Conservation (phyloP, 2,888 invertebrate species). For the Temnothorax rugatulus region DNA sequence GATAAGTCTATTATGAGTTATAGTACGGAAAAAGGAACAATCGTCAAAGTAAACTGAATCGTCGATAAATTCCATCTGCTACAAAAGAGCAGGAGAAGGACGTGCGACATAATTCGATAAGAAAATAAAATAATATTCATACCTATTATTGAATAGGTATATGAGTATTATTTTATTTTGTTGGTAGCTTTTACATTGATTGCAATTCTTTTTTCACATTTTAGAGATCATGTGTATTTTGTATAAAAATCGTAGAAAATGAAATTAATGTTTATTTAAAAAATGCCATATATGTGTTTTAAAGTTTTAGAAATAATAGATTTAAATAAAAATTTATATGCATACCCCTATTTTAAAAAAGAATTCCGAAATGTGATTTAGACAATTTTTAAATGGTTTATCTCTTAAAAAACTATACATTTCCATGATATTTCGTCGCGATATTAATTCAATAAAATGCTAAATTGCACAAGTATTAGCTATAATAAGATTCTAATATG, state of each 20-base stretch:
- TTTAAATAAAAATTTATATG: not conserved
- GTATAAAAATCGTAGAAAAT: not conserved
- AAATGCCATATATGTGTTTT: not conserved
- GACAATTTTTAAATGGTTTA: not conserved
- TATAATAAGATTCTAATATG: not conserved
- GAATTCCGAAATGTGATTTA: not conserved
- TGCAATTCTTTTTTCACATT: constrained; percentile 22
- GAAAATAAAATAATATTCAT: no score
- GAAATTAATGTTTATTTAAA: not conserved
- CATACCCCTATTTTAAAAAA: not conserved
- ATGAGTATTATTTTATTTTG: constrained; percentile 5
- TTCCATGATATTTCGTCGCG: not conserved
- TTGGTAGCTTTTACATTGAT: constrained; percentile 57
- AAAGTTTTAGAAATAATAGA: not conserved
- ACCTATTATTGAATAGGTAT: not conserved
- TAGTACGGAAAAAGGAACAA: constrained; percentile 31
- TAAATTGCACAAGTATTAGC: constrained; percentile 4
- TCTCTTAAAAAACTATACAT: not conserved
- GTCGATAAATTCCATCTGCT: constrained; percentile 53
- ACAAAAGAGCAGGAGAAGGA: not conserved
- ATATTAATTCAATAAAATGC: not conserved
- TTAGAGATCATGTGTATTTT: not conserved
- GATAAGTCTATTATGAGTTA: constrained; percentile 34
- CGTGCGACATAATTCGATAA: constrained; percentile 34
- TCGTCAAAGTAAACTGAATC: constrained; percentile 43